phyloP scores from a whole-genome alignment of 2,797 vertebrate genomes.

The Rhinella marina region DNA sequence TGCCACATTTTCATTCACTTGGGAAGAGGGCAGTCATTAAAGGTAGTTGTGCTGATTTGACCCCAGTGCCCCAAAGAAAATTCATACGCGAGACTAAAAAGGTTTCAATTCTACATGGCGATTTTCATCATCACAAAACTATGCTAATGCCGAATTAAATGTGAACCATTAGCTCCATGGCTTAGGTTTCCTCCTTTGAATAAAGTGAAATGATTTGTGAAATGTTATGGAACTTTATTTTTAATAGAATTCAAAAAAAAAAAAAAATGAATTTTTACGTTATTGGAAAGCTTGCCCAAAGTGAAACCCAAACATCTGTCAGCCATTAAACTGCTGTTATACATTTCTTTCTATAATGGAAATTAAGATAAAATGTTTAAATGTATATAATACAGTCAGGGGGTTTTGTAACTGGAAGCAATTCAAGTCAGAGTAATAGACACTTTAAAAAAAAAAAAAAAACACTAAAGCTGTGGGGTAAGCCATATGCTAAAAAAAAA shows the following conservation, averaged over 20 bases:
- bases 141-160: conserved; percentile 44
- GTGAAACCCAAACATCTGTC: conserved; percentile 78
- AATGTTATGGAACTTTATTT: conserved; percentile 53
- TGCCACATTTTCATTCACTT: not conserved
- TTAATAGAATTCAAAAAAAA: conserved; percentile 70
- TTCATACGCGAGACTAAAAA: conserved; percentile 26
- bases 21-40: not conserved
- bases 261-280: conserved; percentile 74
- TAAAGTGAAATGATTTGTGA: conserved; percentile 70
- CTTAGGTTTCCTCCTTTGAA: conserved; percentile 46
- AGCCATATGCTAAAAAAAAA: not conserved
- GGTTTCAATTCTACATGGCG: conserved; percentile 44
- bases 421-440: not conserved
- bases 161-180: conserved; percentile 38
- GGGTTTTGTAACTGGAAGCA: conserved; percentile 7
- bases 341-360: conserved; percentile 73
- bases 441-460: not conserved
- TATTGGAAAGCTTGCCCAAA: conserved; percentile 71
- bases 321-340: conserved; percentile 72
- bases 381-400: conserved; percentile 42
- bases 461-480: not conserved
- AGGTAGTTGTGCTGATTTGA: conserved; percentile 30
- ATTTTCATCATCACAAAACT: conserved; percentile 54
- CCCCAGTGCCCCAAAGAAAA: conserved; percentile 36
- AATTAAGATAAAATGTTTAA: conserved; percentile 65